phyloP scores from a whole-genome alignment of 2,113 vertebrate species.

The Ochotona princeps region DNA sequence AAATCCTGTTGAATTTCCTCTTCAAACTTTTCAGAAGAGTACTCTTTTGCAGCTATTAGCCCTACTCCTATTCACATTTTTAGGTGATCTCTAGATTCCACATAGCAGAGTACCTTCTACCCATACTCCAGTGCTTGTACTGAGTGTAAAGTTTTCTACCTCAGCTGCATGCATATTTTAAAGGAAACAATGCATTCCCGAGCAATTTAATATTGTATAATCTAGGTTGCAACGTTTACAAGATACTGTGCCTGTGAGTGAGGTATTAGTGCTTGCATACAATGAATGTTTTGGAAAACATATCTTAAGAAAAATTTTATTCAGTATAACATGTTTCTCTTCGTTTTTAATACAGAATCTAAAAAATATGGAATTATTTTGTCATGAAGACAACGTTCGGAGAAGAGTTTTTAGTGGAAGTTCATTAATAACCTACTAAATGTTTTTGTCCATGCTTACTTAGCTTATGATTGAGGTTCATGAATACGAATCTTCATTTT shows the following conservation, averaged over 20 bases:
- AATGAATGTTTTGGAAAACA: background rate
- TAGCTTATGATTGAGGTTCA: constrained; percentile 2
- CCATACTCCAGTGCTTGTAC: background rate
- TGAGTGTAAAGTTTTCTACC: background rate
- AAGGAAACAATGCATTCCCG: background rate
- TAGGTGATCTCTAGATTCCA: background rate
- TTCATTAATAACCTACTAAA: constrained; percentile 47
- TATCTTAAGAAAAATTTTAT: background rate
- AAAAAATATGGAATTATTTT: constrained; percentile 30
- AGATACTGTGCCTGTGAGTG: background rate
- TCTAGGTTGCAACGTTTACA: background rate
- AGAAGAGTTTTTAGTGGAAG: background rate
- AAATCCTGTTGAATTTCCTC: background rate
- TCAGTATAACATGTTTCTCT: background rate
- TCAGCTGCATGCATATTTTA: background rate
- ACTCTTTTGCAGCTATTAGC: background rate
- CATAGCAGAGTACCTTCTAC: background rate
- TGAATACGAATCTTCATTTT: constrained; percentile 43
- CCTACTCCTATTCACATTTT: background rate
- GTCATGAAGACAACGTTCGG: background rate
- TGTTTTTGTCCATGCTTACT: background rate
- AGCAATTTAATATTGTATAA: background rate
- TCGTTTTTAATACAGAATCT: background rate
- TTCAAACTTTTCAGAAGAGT: background rate
- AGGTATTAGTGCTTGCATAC: background rate